phyloP scores from a whole-genome alignment of 2,113 vertebrate species.

The Philantomba maxwellii region DNA sequence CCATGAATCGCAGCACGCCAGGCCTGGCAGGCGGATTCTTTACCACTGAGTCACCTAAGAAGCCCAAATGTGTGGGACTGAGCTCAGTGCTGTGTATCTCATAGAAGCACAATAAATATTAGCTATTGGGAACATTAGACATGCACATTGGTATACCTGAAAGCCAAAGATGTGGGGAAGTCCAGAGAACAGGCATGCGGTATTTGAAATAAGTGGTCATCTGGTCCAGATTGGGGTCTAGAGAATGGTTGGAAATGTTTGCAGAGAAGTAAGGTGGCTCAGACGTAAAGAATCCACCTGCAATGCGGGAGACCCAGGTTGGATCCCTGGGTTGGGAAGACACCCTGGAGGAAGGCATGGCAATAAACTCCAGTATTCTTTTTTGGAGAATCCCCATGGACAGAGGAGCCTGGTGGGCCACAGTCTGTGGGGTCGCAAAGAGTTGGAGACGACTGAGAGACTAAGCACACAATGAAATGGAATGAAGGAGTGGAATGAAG shows the following conservation, averaged over 20 bases:
- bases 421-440: background rate
- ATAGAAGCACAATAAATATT: background rate
- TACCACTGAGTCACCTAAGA: background rate
- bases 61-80: background rate
- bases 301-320: background rate
- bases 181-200: background rate
- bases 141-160: background rate
- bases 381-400: background rate
- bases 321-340: background rate
- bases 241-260: background rate
- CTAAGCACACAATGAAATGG: background rate
- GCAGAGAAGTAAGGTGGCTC: background rate
- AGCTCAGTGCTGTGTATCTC: background rate
- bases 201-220: background rate
- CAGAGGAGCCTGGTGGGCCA: background rate
- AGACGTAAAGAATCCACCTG: background rate
- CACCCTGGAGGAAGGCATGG: background rate
- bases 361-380: background rate
- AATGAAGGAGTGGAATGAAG: background rate
- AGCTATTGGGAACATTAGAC: background rate
- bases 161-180: background rate
- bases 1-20: too few relatives aligned
- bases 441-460: accelerated
- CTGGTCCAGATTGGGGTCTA: background rate
- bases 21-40: background rate